phyloP scores from a whole-genome alignment of 2,888 invertebrate genomes.

The Pollenia angustigena region DNA sequence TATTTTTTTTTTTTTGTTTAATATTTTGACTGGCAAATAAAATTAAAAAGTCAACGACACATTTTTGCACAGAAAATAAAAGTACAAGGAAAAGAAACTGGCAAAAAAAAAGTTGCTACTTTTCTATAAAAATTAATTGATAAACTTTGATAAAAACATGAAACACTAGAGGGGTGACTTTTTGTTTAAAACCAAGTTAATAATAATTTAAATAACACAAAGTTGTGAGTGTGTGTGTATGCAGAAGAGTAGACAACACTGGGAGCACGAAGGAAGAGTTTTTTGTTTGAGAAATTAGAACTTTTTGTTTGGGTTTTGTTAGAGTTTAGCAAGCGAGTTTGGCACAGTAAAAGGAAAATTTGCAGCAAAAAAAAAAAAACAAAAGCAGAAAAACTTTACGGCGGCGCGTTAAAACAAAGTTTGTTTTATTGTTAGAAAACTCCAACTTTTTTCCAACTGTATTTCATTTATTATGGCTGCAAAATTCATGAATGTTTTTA shows the following conservation, averaged over 20 bases:
- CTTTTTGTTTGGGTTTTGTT: conserved; percentile 75
- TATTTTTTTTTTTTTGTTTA: conserved; percentile 2
- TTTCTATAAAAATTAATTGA: conserved; percentile 77
- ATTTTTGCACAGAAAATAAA: conserved; percentile 38
- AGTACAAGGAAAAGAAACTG: conserved; percentile 51
- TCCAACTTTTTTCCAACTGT: conserved; percentile 75
- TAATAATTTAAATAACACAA: conserved; percentile 76
- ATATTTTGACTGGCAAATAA: conserved; percentile 34
- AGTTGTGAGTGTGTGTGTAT: conserved; percentile 29
- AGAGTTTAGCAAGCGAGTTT: conserved; percentile 71
- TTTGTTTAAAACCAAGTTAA: conserved; percentile 70
- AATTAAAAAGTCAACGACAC: conserved; percentile 54
- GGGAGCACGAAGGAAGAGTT: not conserved
- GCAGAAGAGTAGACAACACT: conserved; percentile 27
- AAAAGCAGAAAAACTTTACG: conserved; percentile 64
- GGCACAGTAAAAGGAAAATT: conserved; percentile 71
- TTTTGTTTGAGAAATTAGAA: conserved; percentile 73
- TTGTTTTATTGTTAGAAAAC: conserved; percentile 75
- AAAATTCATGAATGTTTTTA: conserved; percentile 65
- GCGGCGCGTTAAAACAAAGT: conserved; percentile 76
- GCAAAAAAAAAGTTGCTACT: conserved; percentile 56
- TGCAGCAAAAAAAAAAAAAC: conserved; percentile 10
- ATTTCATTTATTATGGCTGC: conserved; percentile 66
- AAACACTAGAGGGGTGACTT: conserved; percentile 65
- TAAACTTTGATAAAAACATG: conserved; percentile 76